These are phyloP conservation scores for Amiota mariae DNA, from an alignment of 2,888 invertebrate species.

Conservation along the genomic window DNA sequence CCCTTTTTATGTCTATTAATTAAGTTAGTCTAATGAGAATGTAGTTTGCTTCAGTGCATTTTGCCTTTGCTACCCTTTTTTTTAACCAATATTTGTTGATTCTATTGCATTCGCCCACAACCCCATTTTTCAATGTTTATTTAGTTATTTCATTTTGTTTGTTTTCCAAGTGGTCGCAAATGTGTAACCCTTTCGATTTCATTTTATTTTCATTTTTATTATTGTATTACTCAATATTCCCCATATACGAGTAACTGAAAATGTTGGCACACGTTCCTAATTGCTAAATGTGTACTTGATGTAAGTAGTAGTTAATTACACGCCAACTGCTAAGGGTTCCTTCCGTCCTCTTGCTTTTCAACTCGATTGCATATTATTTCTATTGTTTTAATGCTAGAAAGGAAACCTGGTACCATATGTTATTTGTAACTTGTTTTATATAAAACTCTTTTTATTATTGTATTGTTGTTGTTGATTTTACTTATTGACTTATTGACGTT, in stretches of 20 bases:
- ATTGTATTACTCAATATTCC: too few relatives aligned
- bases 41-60: slow-evolving; percentile 42
- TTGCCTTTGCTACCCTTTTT: slow-evolving; percentile 26
- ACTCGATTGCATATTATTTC: background rate
- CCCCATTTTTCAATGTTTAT: slow-evolving; percentile 44
- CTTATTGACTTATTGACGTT: slow-evolving; percentile 66
- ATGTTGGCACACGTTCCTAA: slow-evolving; percentile 47
- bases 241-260: background rate
- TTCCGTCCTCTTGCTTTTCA: background rate
- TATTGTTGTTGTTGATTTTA: slow-evolving; percentile 56
- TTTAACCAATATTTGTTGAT: slow-evolving; percentile 38
- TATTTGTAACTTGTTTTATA: slow-evolving; percentile 15
- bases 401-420: slow-evolving; percentile 39
- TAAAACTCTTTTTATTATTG: slow-evolving; percentile 31
- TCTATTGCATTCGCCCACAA: background rate
- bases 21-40: slow-evolving; percentile 38
- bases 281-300: slow-evolving; percentile 53
- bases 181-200: slow-evolving; percentile 19
- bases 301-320: slow-evolving; percentile 47
- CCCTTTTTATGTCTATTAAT: slow-evolving; percentile 35
- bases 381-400: slow-evolving; percentile 54
- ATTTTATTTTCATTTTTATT: background rate
- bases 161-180: slow-evolving; percentile 53
- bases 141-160: slow-evolving; percentile 62
- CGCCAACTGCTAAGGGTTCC: slow-evolving; percentile 38